Evolutionary conservation across 2,113 vertebrate genomes (phyloP).

Genomic region (Nerophis lumbriciformis): DNA sequence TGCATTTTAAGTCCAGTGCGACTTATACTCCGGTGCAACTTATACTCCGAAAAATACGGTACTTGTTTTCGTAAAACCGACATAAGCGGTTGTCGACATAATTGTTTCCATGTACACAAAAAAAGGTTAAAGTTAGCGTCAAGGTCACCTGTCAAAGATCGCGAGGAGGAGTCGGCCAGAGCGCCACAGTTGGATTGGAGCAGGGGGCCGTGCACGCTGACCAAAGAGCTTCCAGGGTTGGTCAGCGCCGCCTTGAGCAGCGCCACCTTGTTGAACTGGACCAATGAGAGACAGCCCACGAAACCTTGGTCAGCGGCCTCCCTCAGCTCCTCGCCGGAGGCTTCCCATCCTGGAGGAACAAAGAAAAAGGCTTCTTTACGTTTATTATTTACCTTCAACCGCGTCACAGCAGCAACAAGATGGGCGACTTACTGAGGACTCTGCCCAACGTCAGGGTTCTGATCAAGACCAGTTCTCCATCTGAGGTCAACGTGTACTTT

Average conservation of each 20-base stretch:
- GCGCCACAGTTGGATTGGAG: conserved; percentile 80
- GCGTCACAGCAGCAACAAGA: not conserved
- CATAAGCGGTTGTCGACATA: not conserved
- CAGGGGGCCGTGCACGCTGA: conserved; percentile 78
- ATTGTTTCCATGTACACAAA: not conserved
- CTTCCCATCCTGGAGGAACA: conserved; percentile 69
- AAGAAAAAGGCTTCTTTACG: conserved; percentile 7
- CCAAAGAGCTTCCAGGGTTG: conserved; percentile 74
- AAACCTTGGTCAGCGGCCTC: conserved; percentile 82
- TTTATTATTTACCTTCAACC: not conserved
- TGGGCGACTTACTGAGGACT: conserved; percentile 78
- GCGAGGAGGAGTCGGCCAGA: conserved; percentile 70
- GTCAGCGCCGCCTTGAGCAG: conserved; percentile 89
- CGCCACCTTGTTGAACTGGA: conserved; percentile 87
- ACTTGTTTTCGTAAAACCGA: no score
- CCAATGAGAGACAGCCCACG: conserved; percentile 87
- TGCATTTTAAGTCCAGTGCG: no score
- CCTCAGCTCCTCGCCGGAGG: conserved; percentile 74
- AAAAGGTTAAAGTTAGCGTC: no score
- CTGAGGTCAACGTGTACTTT: conserved; percentile 85
- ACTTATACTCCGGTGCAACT: no score
- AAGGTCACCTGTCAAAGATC: conserved; percentile 81
- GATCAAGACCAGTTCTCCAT: conserved; percentile 81
- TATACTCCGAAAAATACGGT: no score
- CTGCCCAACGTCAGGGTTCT: conserved; percentile 89